phyloP scores from a whole-genome alignment of 2,797 vertebrate genomes.

The Phoeniculus purpureus region DNA sequence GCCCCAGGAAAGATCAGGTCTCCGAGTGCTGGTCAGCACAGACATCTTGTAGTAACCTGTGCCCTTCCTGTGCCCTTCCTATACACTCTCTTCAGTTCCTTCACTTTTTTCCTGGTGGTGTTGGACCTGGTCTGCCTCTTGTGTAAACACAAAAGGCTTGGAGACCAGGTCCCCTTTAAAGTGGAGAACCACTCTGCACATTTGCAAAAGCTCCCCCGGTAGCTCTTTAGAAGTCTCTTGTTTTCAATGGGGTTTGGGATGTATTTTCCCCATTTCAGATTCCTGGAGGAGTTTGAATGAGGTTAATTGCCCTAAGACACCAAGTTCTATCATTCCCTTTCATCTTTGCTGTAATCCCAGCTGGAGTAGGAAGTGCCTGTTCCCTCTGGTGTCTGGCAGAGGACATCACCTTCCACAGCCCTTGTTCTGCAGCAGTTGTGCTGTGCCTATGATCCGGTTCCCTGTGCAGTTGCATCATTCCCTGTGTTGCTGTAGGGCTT shows the following conservation, averaged over 20 bases:
- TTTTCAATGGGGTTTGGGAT: neutral
- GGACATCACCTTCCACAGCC: neutral
- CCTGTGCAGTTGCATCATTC: neutral
- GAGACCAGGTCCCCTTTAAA: neutral
- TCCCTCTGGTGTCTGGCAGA: fast-evolving
- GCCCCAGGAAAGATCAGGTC: neutral
- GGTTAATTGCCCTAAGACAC: neutral
- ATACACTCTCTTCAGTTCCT: neutral
- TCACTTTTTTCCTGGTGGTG: neutral
- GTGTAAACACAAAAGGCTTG: neutral
- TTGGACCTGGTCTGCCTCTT: neutral
- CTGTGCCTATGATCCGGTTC: neutral
- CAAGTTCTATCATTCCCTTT: neutral
- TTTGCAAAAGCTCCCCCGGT: neutral
- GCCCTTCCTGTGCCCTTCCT: neutral
- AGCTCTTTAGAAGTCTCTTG: neutral
- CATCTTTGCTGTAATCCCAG: neutral
- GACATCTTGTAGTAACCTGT: fast-evolving
- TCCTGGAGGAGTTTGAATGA: neutral
- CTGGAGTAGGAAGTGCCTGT: neutral
- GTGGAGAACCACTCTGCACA: neutral
- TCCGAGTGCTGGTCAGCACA: neutral
- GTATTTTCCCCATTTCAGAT: neutral
- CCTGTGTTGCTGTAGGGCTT: neutral
- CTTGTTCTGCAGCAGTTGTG: neutral